A percentile compares a stretch with the other conserved stretches of the same genome.
phyloP scores from a whole-genome alignment of 1,140 invertebrate genomes.

The Nasonia giraulti region DNA sequence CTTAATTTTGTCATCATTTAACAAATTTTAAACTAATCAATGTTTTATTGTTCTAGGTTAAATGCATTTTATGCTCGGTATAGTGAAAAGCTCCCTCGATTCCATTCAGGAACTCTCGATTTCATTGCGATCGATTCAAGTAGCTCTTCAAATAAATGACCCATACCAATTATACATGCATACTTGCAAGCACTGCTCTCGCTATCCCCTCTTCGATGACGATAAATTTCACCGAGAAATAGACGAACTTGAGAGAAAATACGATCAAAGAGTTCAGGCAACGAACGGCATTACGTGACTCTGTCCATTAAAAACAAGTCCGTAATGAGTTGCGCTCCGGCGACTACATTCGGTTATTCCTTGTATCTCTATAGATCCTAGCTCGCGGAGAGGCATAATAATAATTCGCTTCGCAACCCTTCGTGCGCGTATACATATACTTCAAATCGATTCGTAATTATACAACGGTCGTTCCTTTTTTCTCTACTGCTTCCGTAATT shows the following conservation, averaged over 20 bases:
- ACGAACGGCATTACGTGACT: conserved; percentile 37
- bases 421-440: too few relatives aligned
- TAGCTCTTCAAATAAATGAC: too few relatives aligned
- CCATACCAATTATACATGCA: too few relatives aligned
- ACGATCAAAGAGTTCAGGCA: background rate
- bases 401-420: conserved; percentile 9
- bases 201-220: background rate
- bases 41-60: too few relatives aligned
- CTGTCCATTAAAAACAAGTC: conserved; percentile 29
- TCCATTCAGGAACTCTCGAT: background rate
- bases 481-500: background rate
- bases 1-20: too few relatives aligned
- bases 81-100: too few relatives aligned
- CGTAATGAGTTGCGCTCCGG: conserved; percentile 31
- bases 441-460: too few relatives aligned
- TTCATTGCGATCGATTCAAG: too few relatives aligned
- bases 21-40: too few relatives aligned
- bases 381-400: conserved; percentile 24
- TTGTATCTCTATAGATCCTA: background rate
- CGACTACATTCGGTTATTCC: conserved; percentile 21
- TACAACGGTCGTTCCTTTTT: background rate
- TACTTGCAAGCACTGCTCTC: background rate
- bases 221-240: conserved; percentile 1
- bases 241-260: background rate
- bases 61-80: too few relatives aligned